Base-by-base conservation (phyloP, 2,888 invertebrate species). In the Drosophila ustulata region DNA sequence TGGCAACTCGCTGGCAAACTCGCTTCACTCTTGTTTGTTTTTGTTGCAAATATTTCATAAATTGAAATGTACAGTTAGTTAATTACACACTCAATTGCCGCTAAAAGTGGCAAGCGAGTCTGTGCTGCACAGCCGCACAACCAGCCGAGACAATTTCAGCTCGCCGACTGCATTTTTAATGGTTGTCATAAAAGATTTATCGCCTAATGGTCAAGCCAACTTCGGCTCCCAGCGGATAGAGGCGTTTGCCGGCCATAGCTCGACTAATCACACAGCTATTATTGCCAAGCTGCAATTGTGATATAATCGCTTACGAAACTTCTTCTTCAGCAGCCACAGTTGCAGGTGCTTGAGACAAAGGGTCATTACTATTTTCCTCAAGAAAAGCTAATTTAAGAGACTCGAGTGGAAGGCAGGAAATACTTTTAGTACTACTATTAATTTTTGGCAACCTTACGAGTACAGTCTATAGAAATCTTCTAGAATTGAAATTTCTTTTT, bases 31-130 rank as follows among this genome's bases (percentile, higher is more conserved):
- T 37, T 61, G 61, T 75, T 71, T 69, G 71, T 55, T 55, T 52
- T 64, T 65, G 39, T 57, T 52, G 58, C 72, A 69, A 78, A 87
- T 86, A 81, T 75, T 77, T 87, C 79, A 85, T 78, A 79, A 81
- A 89, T 89, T 87, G 85, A 85, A 84, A 87, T 87, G 80, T 84
- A 89, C 89, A 84, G 85, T 86, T 86, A 89, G 86, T 86, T 89
- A 89, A 85, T 89, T 85, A 89, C 82, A 82, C 81, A 75, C 84
- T 80, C 88, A 80, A 88, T 84, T 88, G 75, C 70, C 78, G 79
- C 73, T 71, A 85, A 82, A 82, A 88, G 85, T 64, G 82, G 80
- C 86, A 83, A 75, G 80, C 67, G 71, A 50, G 51, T 28, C 28
- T 28, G 28, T 28, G 28, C 2, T 28, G 30, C 30, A 43, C 26